Evolutionary conservation across 2,888 invertebrate genomes (phyloP).

Genomic region (Melieria omissa): DNA sequence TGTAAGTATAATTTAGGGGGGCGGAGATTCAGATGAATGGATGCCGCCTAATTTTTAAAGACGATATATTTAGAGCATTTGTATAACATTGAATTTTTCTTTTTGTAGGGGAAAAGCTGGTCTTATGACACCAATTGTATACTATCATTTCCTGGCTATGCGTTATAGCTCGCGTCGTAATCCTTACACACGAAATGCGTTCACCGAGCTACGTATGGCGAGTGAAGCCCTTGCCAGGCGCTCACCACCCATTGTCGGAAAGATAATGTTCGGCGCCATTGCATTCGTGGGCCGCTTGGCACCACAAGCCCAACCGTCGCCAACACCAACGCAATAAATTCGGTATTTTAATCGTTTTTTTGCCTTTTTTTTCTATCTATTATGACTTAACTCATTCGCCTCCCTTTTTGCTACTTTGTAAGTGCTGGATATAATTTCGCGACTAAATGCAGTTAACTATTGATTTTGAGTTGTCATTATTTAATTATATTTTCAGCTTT

Average conservation of each 20-base stretch:
- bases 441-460: no score
- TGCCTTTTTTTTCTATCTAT: not conserved
- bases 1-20: no score
- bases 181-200: conserved; percentile 94
- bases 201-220: conserved; percentile 83
- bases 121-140: conserved; percentile 92
- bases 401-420: not conserved
- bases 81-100: conserved; percentile 20
- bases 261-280: conserved; percentile 73
- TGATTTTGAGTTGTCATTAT: no score
- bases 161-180: conserved; percentile 95
- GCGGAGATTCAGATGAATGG: no score
- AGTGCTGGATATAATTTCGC: no score
- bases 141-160: conserved; percentile 94
- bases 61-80: not conserved
- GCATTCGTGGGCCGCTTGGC: conserved; percentile 81
- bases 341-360: not conserved
- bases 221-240: conserved; percentile 78
- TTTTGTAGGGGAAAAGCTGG: conserved; percentile 86
- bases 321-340: conserved; percentile 50
- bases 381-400: not conserved
- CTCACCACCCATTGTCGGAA: conserved; percentile 75
- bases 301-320: conserved; percentile 70
- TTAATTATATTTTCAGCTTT: no score
- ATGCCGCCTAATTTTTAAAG: no score